Base-by-base conservation (phyloP, 23 tunicate species). In the Halocynthia roretzi region DNA sequence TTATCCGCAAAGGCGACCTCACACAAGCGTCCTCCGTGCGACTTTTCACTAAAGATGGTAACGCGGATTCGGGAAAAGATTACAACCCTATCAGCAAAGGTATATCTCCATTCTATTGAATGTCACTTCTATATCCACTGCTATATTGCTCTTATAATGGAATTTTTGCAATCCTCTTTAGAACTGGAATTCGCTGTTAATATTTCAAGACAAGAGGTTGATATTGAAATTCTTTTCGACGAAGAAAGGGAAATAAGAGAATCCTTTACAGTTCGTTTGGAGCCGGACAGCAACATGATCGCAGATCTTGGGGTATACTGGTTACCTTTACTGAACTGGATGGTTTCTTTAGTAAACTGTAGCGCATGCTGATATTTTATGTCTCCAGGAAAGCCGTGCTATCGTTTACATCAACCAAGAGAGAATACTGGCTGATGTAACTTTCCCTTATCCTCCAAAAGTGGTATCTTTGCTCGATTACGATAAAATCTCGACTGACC, bases 381-480 rank as follows among this genome's bases (percentile, higher is more conserved):
- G 11, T 56, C 58, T 76, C 7, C 68, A 91, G 97, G 81, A 93
- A 10, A 71, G 79, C 52, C 79, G 93, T 76, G 95, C 96, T 0
- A 94, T 94, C 61, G 80, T 94, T 58, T 85, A 94, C 86, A 94
- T 94, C 75, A 94, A 94, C 64, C 99, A 94, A 72, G 93, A 86
- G 68, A 71, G 73, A 10, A 81, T 88, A 11, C 83, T 94, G 0
- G 99, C 99, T 56, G 90, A 84, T 76, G 99, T 94, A 9, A 94
- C 99, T 6, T 94, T 94, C 85, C 99, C 99, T 15, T 79, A 95
- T 18, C 77, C 75, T 7, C 99, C 99, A 7, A 76, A 53, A 21
- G 95, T 87, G 51, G 58, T 87, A 10, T 87, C 94, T 4, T 72
- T 94, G 51, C 78, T 81, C 9, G 84, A 94, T 69, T 94, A 94